Base-by-base conservation (phyloP, 23 tunicate species). In the Trididemnum miniatum region DNA sequence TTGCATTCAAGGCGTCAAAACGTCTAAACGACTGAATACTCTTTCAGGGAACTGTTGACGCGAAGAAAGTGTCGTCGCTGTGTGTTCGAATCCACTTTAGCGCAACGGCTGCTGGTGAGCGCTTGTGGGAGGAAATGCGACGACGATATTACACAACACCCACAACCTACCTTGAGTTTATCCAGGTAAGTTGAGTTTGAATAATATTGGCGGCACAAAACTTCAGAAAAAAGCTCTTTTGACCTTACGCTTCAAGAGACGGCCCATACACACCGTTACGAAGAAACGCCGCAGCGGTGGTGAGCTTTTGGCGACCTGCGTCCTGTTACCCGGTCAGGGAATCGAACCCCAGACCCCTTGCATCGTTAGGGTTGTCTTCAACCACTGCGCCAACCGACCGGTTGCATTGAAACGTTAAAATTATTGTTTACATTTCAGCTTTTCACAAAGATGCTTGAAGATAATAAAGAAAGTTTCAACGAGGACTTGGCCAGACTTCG, bases 81-180 rank as follows among this genome's bases (percentile, higher is more conserved):
- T 93, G 98, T 84, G 98, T 93, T 34, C 62, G 85, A 57, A 87
- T 93, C 38, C 98, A 93, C 81, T 77, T 73, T 35, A 85, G 90
- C 80, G 93, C 98, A 4, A 51, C 86, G 0, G 51, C 85, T 20
- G 75, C 89, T 23, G 89, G 84, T 9, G 59, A 80, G 34, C 65
- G 75, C 28, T 38, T 93, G 54, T 93, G 98, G 98, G 85, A 88
- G 27, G 98, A 93, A 80, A 84, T 88, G 87, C 80, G 90, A 67
- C 60, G 98, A 65, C 81, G 91, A 25, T 88, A 88, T 80, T 93
- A 88, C 82, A 93, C 86, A 1, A 88, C 98, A 1, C 93, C 97
- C 0, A 85, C 94, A 49, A 92, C 94, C 25, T 92, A 92, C 65
- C 79, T 92, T n/a, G 92, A 92, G 66, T 92, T 92, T 72, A 72